Evolutionary conservation across 1,140 invertebrate species (phyloP).

Genomic region (Drosophila pruinosa): DNA sequence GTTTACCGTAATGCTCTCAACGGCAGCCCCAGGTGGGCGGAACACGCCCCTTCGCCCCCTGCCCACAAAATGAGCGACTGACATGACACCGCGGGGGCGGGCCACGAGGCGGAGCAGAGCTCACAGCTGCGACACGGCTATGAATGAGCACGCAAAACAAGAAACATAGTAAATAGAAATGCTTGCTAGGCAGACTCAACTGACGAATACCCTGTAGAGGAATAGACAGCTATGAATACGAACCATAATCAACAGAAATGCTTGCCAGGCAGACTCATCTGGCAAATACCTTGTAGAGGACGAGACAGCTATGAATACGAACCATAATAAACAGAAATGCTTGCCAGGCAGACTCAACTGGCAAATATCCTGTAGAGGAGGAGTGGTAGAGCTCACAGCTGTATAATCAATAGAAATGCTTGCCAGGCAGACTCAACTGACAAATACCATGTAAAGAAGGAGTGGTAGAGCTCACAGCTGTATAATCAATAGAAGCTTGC

Average conservation of each 20-base stretch:
- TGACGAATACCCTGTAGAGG: background rate
- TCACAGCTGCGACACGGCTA: background rate
- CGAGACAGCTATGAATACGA: too few species aligned
- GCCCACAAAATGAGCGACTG: conserved; percentile 36
- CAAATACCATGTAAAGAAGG: background rate
- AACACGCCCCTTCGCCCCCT: background rate
- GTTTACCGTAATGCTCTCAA: conserved; percentile 51
- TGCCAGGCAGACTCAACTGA: background rate
- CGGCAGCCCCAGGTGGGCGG: conserved; percentile 12
- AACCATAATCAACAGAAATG: too few species aligned
- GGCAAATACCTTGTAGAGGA: too few species aligned
- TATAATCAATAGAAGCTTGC: too few species aligned
- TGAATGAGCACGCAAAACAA: conserved; percentile 12
- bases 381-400: background rate
- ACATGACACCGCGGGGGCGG: conserved; percentile 25
- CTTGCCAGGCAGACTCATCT: too few species aligned
- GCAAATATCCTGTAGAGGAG: background rate
- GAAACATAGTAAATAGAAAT: conserved; percentile 4
- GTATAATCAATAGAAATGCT: conserved; percentile 1
- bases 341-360: too few species aligned
- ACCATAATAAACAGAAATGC: too few species aligned
- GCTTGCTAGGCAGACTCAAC: background rate
- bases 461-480: too few species aligned
- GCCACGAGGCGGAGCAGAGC: background rate
- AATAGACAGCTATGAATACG: too few species aligned